Base-by-base conservation (phyloP, 2,797 vertebrate species). In the Hydrocynus forskahlii region DNA sequence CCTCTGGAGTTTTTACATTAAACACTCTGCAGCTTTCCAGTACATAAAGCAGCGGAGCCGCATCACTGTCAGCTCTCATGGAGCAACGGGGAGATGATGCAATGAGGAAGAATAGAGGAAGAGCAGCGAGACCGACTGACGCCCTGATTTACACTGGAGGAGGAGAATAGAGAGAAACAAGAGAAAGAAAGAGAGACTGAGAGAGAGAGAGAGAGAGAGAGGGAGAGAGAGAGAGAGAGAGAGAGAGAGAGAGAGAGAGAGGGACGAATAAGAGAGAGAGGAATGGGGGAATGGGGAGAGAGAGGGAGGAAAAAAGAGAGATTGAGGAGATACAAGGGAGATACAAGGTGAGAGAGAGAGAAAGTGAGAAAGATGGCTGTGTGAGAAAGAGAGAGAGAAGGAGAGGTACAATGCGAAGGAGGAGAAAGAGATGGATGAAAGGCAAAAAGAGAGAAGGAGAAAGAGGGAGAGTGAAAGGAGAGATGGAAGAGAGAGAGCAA, bases 81-180 rank as follows among this genome's bases (percentile, higher is more conserved):
- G 50, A 78, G 83, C 74, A 70, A 81, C 77, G 88, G 80, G 81
- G 19, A 35, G 45, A 38, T 78, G 63, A 78, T 67, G 19, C 3
- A 14, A 80, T 81, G 68, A 77, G 62, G 68, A 81, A 81, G 79
- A 78, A 84, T n/a, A 75, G 54, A 23, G 52, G 74, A 76, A 66
- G 25, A 25, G 70, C 52, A 40, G 35, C 19, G 19, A 43, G 25
- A 16, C 45, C 35, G 54, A 74, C 71, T 59, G 29, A 35, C 25
- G 54, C 19, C 54, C 59, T 54, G 35, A 73, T 17, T 38, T 55
- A 38, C 70, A 55, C 23, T 73, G 70, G 69, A 29, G 48, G 19
- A 55, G 7, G 45, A 23, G 21, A 5, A 50, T 21, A 5, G 43
- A 50, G 21, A 17, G 21, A 35, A 48, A 54, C 12, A 43, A 35